Base-by-base conservation (phyloP, 1,140 invertebrate species). In the Anastrepha obliqua region DNA sequence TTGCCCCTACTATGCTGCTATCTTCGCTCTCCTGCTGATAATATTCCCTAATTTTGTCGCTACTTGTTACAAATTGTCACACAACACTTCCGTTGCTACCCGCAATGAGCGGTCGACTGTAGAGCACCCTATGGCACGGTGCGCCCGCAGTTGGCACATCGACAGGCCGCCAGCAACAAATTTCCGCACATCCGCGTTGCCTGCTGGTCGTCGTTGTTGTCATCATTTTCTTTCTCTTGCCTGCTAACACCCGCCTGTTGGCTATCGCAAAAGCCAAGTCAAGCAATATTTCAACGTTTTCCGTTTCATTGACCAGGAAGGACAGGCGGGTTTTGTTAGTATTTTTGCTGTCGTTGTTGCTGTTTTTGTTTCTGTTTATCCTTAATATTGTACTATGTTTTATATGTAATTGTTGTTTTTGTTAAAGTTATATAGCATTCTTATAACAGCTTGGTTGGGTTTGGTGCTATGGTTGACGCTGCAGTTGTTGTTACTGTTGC, bases 31-130 rank as follows among this genome's bases (percentile, higher is more conserved):
- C n/a, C 51, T 47, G 74, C 74, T 51, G 74, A 81, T 47, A 81
- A 58, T 81, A 39, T 81, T 55, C 47, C 74, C 74, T 81, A 81
- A 81, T 81, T 81, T 81, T 81, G 44, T 13, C 47, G 74, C 47
- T 81, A 81, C 74, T 67, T 87, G 86, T 67, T 87, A 87, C 86
- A 87, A 87, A 87, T 87, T 87, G 86, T 87, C 86, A 87, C 86
- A 87, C 86, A 65, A 87, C 62, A 87, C 62, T 67, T 87, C 86
- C 86, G 86, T 20, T 62, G 39, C 85, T 20, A n/a, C 86, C 86
- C 59, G 47, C 86, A 87, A 81, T 81, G 47, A 81, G 44, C 74
- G 74, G 44, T 42, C 0, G 39, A 13, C 51, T 2, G 51, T 11
- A 55, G 65, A 29, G 39, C 65, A 47, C 65, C 65, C 29, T 70